These are phyloP conservation scores for Megamerina dolium DNA, from an alignment of 2,888 invertebrate species.

Conservation along the genomic window DNA sequence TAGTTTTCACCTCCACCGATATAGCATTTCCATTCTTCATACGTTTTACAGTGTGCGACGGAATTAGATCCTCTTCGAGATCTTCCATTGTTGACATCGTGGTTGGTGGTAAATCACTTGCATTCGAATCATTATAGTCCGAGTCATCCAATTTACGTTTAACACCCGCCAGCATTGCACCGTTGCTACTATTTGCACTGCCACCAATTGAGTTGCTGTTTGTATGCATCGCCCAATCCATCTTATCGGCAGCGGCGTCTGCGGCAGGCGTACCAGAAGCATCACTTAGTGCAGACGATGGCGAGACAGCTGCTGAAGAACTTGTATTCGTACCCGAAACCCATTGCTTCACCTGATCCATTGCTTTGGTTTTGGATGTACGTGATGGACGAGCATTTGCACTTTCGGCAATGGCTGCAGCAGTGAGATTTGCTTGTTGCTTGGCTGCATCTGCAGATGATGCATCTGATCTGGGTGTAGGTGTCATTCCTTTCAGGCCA, in stretches of 20 bases:
- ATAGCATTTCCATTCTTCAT: conserved; percentile 44
- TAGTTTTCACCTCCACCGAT: conserved; percentile 38
- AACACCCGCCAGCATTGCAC: conserved; percentile 20
- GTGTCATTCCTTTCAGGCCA: too few relatives aligned
- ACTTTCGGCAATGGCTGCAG: conserved; percentile 7
- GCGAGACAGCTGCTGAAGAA: conserved; percentile 25
- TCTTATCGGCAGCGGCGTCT: conserved; percentile 22
- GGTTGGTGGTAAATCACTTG: conserved; percentile 36
- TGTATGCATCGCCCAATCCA: conserved; percentile 33
- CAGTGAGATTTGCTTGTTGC: neutral
- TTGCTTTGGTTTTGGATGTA: conserved; percentile 68
- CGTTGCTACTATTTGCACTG: too few relatives aligned
- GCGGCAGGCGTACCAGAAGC: conserved; percentile 13
- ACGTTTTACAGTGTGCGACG: conserved; percentile 52
- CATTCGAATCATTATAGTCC: conserved; percentile 51
- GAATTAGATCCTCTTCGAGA: conserved; percentile 53
- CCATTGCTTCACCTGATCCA: conserved; percentile 81
- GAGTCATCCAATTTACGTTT: conserved; percentile 53
- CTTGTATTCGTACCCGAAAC: conserved; percentile 57
- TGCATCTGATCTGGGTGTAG: conserved; percentile 1
- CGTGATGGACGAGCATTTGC: conserved; percentile 40
- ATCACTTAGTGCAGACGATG: conserved; percentile 13
- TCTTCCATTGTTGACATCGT: conserved; percentile 47
- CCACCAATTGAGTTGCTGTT: conserved; percentile 14
- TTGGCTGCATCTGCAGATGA: neutral